Percentiles rank a stretch among this genome's conserved stretches.
Conservation (phyloP, 2,888 invertebrate genomes). For the Dynastes maya region DNA sequence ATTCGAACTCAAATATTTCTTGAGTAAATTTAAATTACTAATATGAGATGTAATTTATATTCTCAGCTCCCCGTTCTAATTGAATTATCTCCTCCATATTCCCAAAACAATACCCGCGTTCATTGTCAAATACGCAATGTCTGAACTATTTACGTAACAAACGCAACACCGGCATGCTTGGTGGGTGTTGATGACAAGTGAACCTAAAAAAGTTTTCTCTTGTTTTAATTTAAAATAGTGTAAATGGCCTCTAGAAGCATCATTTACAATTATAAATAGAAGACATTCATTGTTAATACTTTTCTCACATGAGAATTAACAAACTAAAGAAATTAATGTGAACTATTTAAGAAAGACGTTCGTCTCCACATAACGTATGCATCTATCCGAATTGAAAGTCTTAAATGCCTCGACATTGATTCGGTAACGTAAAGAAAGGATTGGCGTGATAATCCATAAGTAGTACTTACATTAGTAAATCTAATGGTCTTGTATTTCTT, state of each 20-base stretch:
- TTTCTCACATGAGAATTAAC: constrained; percentile 18
- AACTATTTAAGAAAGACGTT: background rate
- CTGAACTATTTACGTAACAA: constrained; percentile 16
- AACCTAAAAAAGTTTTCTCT: constrained; percentile 19
- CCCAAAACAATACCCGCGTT: constrained; percentile 6
- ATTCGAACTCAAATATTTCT: too few species aligned
- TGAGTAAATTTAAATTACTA: too few species aligned
- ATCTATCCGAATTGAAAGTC: background rate
- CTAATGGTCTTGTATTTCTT: background rate
- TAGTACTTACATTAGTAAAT: constrained; percentile 21
- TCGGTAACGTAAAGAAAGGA: background rate
- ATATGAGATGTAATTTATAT: too few species aligned
- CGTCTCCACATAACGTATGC: background rate
- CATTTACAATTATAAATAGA: constrained; percentile 38
- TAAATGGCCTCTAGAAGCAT: constrained; percentile 41
- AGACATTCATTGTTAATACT: constrained; percentile 24
- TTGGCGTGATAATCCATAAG: constrained; percentile 10
- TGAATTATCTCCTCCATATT: too few species aligned
- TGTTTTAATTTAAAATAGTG: constrained; percentile 27
- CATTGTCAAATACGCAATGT: constrained; percentile 1
- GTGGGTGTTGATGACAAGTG: constrained; percentile 15
- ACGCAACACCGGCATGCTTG: background rate
- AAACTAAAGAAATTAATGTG: background rate
- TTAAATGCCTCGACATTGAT: constrained; percentile 9
- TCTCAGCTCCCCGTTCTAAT: too few species aligned